Conservation (phyloP, 2,797 vertebrate genomes). For the Lophotriccus pileatus region DNA sequence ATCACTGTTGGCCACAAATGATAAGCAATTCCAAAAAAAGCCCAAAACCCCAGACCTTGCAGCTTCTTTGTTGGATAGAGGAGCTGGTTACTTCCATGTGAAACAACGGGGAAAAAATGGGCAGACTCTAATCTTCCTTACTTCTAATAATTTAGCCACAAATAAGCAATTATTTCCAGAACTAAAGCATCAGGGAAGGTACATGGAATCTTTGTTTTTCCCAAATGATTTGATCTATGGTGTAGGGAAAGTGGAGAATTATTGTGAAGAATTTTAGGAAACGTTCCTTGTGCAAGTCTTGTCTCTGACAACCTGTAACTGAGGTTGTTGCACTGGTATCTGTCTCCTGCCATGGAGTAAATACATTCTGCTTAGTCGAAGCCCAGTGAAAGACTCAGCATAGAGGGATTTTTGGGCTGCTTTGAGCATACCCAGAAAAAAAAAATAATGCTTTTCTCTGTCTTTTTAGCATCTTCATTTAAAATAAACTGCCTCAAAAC, state of each 20-base stretch:
- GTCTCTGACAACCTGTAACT: not conserved
- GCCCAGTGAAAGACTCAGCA: not conserved
- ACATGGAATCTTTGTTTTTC: not conserved
- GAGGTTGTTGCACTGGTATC: not conserved
- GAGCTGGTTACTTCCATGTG: not conserved
- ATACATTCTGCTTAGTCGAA: not conserved
- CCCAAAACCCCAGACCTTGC: not conserved
- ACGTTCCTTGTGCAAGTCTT: not conserved
- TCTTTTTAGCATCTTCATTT: slow-evolving; percentile 10
- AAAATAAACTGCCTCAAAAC: slow-evolving; percentile 21
- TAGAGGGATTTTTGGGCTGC: not conserved
- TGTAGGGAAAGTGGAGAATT: not conserved
- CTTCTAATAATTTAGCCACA: not conserved
- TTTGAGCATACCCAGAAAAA: not conserved
- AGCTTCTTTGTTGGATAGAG: not conserved
- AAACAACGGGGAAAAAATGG: not conserved
- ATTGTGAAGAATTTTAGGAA: not conserved
- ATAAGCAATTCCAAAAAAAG: not conserved
- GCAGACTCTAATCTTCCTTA: not conserved
- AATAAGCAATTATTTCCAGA: not conserved
- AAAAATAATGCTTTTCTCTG: not conserved
- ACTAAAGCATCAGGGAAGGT: not conserved
- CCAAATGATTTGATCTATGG: not conserved
- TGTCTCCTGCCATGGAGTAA: not conserved
- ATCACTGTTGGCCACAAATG: not conserved